phyloP scores from a whole-genome alignment of 2,113 vertebrate species.

The Cepphus grylle region DNA sequence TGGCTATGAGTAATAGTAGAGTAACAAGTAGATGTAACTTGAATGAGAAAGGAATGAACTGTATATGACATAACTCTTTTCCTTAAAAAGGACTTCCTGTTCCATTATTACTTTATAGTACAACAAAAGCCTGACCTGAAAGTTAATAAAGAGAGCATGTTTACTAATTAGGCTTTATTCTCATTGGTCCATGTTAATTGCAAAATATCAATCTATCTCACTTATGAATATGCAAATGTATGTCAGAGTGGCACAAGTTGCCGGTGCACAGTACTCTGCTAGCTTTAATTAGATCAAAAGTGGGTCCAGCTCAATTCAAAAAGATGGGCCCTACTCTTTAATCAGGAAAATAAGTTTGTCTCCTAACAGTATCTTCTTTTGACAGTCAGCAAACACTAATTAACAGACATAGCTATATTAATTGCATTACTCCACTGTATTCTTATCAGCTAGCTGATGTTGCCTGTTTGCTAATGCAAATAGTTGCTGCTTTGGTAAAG shows the following conservation, averaged over 20 bases:
- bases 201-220: conserved; percentile 77
- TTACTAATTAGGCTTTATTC: conserved; percentile 80
- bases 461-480: conserved; percentile 75
- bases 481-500: conserved; percentile 71
- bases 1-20: not conserved
- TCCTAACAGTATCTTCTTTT: conserved; percentile 74
- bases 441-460: conserved; percentile 76
- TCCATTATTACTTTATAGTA: conserved; percentile 69
- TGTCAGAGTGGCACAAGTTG: conserved; percentile 73
- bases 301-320: conserved; percentile 71
- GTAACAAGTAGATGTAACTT: not conserved
- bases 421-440: conserved; percentile 73
- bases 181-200: conserved; percentile 77
- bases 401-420: conserved; percentile 82
- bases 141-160: conserved; percentile 79
- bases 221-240: conserved; percentile 79
- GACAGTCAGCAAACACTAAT: conserved; percentile 81
- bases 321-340: conserved; percentile 74
- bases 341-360: conserved; percentile 77
- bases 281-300: conserved; percentile 80
- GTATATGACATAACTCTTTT: conserved; percentile 2
- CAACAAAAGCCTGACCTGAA: conserved; percentile 72
- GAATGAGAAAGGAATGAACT: conserved; percentile 30
- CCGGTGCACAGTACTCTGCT: conserved; percentile 56
- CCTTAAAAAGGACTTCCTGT: conserved; percentile 40